These are phyloP conservation scores for Romanomermis culicivorax DNA, from an alignment of 2,888 invertebrate genomes.

Conservation along the genomic window DNA sequence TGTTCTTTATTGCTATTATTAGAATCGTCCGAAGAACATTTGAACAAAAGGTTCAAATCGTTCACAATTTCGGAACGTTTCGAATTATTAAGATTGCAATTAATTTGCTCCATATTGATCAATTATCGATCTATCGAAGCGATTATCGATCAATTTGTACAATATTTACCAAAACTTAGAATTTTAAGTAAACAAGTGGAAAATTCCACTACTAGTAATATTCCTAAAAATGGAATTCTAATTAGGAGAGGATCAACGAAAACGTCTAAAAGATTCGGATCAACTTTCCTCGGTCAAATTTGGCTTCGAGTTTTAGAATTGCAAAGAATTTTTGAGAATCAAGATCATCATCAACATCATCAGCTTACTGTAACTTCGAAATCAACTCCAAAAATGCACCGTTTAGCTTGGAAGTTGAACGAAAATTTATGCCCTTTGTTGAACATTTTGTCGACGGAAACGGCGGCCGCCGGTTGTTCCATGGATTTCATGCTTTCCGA, in stretches of 20 bases:
- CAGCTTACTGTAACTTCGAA: no score
- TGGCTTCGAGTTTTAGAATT: not conserved
- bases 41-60: no score
- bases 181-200: not conserved
- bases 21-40: no score
- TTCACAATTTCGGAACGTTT: not conserved
- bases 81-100: not conserved
- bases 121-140: not conserved
- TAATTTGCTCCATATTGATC: not conserved
- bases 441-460: not conserved
- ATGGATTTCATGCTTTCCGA: no score
- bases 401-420: not conserved
- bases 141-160: not conserved
- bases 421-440: not conserved
- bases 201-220: not conserved
- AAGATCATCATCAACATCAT: no score
- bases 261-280: not conserved
- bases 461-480: not conserved
- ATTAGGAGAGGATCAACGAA: not conserved
- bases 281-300: not conserved
- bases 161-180: not conserved
- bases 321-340: not conserved
- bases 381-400: no score
- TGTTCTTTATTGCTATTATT: no score
- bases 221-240: not conserved